These are phyloP conservation scores for Novumbra hubbsi DNA, from an alignment of 2,797 vertebrate genomes.

Conservation along the genomic window DNA sequence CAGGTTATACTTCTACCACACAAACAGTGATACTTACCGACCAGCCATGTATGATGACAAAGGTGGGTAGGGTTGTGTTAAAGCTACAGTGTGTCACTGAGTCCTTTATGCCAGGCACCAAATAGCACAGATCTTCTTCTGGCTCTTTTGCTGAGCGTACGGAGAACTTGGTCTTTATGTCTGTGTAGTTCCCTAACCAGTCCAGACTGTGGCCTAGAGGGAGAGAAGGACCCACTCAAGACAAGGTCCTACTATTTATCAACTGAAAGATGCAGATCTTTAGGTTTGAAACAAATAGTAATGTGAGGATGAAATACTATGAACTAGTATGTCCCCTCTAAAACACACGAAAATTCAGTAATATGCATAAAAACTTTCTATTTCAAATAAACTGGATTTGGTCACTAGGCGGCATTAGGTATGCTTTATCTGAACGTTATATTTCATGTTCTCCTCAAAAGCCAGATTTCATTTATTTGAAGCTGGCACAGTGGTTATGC, in stretches of 20 bases:
- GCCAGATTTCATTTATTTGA: too few relatives aligned
- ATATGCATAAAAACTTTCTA: too few relatives aligned
- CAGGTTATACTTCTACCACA: background rate
- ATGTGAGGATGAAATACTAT: too few relatives aligned
- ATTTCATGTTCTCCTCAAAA: too few relatives aligned
- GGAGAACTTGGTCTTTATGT: conserved; percentile 81
- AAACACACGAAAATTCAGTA: too few relatives aligned
- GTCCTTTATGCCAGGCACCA: conserved; percentile 75
- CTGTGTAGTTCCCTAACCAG: conserved; percentile 55
- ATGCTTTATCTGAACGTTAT: too few relatives aligned
- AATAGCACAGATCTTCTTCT: conserved; percentile 78
- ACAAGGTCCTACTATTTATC: background rate
- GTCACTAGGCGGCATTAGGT: too few relatives aligned
- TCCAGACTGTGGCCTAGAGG: conserved; percentile 39
- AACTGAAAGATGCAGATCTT: background rate
- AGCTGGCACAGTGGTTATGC: too few relatives aligned
- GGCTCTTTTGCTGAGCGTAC: conserved; percentile 72
- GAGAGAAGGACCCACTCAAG: background rate
- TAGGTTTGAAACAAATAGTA: too few relatives aligned
- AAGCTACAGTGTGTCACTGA: conserved; percentile 77
- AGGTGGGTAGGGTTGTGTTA: conserved; percentile 79
- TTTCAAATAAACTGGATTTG: too few relatives aligned
- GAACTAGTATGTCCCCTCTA: too few relatives aligned
- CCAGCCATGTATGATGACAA: conserved; percentile 86
- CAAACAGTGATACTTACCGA: conserved; percentile 71